Evolutionary conservation across 2,113 vertebrate genomes (phyloP), one percentile per base, ranked within the genome.

Genomic region (Prinia subflava): DNA sequence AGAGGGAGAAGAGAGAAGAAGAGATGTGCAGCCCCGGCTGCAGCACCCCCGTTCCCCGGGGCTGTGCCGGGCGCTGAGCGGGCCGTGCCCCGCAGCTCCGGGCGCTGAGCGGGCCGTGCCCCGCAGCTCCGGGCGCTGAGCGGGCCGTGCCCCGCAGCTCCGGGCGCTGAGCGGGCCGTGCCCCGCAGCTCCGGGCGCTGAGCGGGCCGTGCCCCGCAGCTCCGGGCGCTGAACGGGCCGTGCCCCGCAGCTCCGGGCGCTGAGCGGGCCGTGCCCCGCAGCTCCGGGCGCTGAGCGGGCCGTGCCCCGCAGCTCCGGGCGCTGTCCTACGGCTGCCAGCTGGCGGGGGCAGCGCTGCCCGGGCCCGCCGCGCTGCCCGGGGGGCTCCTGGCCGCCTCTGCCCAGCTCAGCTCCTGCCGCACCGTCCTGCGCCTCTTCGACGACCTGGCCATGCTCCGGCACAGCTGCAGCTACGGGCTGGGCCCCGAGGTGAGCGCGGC

Each of bases 391-490:
- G 97, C 98, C 21, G 96, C 98, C 78, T 99, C 99, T 0, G 98
- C 98, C 74, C 98, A 99, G 95, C 98, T 99, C 90, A 99, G 98
- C 92, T 98, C 98, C 71, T 99, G 99, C 94, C 97, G 99, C 96
- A 99, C 98, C 0, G 97, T 98, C 60, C 97, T 99, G 88, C 97
- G 99, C 65, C 98, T 99, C 87, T 99, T 99, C 28, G 99, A 99
- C 22, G 99, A 99, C 81, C 91, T 98, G 15, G 97, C 99, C 91
- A 99, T 99, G 99, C 94, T 99, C 65, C 77, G 98, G 27, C 98
- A 99, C 96, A 99, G 98, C 46, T 96, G 96, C 74, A 93, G 98
- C 76, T 99, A 99, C 3, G 99, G 99, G 56, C 87, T 99, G 56
- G 99, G 99, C 77, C 81, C 95, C 13, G 59, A 97, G 98, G 99